Evolutionary conservation across 2,113 vertebrate species (phyloP).

Genomic region (Mesoclemmys tuberculata): DNA sequence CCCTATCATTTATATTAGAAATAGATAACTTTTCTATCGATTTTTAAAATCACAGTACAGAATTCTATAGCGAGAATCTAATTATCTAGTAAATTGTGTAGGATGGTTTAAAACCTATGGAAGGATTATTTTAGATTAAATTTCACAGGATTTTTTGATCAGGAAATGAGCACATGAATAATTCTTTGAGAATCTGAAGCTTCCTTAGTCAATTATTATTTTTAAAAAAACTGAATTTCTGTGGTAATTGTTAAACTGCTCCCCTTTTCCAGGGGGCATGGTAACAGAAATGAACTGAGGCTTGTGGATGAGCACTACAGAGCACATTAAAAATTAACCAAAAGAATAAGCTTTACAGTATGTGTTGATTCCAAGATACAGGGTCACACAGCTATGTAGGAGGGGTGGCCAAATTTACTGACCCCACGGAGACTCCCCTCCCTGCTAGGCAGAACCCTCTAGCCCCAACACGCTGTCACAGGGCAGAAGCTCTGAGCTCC

Average conservation of each 20-base stretch:
- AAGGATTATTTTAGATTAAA: conserved; percentile 35
- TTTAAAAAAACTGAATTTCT: conserved; percentile 31
- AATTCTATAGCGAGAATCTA: background rate
- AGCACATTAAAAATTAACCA: background rate
- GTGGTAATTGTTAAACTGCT: conserved; percentile 42
- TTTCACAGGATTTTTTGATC: background rate
- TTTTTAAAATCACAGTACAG: background rate
- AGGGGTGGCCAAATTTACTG: no score
- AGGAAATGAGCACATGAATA: background rate
- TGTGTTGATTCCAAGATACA: background rate
- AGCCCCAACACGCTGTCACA: no score
- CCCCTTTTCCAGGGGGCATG: conserved; percentile 26
- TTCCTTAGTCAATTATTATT: background rate
- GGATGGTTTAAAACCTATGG: background rate
- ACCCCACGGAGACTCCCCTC: no score
- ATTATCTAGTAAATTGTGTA: conserved; percentile 35
- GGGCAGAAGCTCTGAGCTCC: no score
- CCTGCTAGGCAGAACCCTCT: no score
- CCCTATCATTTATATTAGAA: background rate
- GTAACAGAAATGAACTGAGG: conserved; percentile 32
- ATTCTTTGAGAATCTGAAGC: background rate
- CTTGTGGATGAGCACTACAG: background rate
- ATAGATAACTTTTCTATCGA: conserved; percentile 19
- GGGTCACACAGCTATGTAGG: no score
- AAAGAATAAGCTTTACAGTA: background rate